These are phyloP conservation scores for Drosophila pseudoananassae DNA, from an alignment of 1,140 invertebrate species.

Conservation along the genomic window DNA sequence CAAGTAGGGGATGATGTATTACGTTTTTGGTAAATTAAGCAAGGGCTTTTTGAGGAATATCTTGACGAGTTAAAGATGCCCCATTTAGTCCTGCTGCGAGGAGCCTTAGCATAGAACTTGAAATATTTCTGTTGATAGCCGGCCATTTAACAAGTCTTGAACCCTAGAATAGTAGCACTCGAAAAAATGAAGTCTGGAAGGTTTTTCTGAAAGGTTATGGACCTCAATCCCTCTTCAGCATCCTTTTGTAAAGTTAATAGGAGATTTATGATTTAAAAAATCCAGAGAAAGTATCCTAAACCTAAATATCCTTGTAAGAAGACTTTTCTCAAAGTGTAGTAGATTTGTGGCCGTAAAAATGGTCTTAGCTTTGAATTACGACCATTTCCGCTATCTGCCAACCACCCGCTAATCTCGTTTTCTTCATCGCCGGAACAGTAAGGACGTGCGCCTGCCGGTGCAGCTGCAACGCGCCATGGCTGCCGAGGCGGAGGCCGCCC, in stretches of 20 bases:
- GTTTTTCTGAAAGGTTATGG: too few relatives aligned
- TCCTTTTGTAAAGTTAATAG: too few relatives aligned
- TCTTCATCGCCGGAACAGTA: slow-evolving; percentile 86
- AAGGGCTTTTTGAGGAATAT: slow-evolving; percentile 3
- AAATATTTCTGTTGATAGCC: slow-evolving; percentile 23
- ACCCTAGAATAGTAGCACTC: background rate
- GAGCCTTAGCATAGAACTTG: slow-evolving; percentile 26
- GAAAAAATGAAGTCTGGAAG: background rate
- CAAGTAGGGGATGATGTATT: slow-evolving; percentile 5
- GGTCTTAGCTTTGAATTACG: slow-evolving; percentile 11
- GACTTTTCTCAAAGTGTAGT: slow-evolving; percentile 5
- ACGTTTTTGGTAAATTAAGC: slow-evolving; percentile 22
- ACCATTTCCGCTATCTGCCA: slow-evolving; percentile 20
- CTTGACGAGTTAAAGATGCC: slow-evolving; percentile 36
- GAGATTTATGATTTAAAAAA: too few relatives aligned
- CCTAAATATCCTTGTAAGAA: background rate
- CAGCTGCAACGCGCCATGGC: slow-evolving; percentile 96
- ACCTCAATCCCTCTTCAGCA: too few relatives aligned
- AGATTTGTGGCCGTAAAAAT: slow-evolving; percentile 5
- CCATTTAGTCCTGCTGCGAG: slow-evolving; percentile 21
- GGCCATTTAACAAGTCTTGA: slow-evolving; percentile 16
- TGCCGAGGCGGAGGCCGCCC: slow-evolving; percentile 94
- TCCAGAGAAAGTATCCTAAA: too few relatives aligned
- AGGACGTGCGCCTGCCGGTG: slow-evolving; percentile 95
- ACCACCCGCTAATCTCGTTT: slow-evolving; percentile 55